Conservation (phyloP, 2,888 invertebrate species). For the Petrophora chlorosata region DNA sequence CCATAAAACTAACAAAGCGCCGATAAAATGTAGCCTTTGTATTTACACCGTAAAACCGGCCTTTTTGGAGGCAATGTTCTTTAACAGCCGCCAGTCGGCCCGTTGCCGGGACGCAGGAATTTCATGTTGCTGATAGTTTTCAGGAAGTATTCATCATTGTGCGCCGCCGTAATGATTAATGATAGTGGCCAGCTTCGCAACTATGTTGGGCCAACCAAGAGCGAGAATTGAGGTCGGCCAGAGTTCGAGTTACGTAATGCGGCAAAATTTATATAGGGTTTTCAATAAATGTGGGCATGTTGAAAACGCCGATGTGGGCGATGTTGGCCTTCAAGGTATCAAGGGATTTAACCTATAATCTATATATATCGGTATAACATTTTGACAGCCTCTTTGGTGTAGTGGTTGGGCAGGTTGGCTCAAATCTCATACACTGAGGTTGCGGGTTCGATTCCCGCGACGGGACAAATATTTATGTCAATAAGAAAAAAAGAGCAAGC, state of each 20-base stretch:
- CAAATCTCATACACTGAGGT: too few relatives aligned
- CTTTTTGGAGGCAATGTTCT: constrained; percentile 8
- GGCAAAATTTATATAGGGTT: constrained; percentile 7
- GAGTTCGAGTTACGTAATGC: constrained; percentile 20
- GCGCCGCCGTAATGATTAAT: constrained; percentile 35
- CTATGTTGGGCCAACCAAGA: constrained; percentile 24
- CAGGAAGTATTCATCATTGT: constrained; percentile 30
- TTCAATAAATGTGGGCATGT: too few relatives aligned
- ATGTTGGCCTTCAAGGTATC: too few relatives aligned
- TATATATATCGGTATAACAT: too few relatives aligned
- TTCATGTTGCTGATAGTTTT: constrained; percentile 31
- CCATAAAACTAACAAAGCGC: constrained; percentile 20
- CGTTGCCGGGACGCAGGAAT: constrained; percentile 1
- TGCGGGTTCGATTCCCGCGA: too few relatives aligned
- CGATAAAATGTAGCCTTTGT: constrained; percentile 23
- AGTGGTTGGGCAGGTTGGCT: too few relatives aligned
- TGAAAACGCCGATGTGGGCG: too few relatives aligned
- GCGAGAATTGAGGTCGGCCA: background rate
- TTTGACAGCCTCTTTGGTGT: too few relatives aligned
- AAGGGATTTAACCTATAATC: too few relatives aligned
- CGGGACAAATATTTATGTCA: too few relatives aligned
- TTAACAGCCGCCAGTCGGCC: constrained; percentile 4
- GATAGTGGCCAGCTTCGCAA: constrained; percentile 28
- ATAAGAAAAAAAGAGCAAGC: too few relatives aligned
- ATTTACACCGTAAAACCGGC: constrained; percentile 15